Percentiles rank a stretch among this genome's conserved stretches.
phyloP scores from a whole-genome alignment of 2,113 vertebrate species.

The Willisornis vidua region DNA sequence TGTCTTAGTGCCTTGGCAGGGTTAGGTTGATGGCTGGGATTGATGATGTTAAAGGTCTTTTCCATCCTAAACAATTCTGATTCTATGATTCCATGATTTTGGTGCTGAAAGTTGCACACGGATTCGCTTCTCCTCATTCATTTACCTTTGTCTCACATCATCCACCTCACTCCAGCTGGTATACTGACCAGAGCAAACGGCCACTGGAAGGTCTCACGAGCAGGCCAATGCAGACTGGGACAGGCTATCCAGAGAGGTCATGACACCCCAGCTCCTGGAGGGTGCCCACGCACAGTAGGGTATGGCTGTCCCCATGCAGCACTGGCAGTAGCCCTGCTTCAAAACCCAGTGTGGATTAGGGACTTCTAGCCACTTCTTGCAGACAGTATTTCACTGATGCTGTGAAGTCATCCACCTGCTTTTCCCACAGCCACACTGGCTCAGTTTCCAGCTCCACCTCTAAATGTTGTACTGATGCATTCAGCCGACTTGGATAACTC shows the following conservation, averaged over 20 bases:
- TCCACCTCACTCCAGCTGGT: neutral
- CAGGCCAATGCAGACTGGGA: neutral
- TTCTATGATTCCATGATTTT: neutral
- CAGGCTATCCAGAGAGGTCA: neutral
- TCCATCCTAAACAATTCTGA: neutral
- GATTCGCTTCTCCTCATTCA: neutral
- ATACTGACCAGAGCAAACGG: accelerated
- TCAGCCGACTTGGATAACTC: neutral
- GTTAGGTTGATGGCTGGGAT: neutral
- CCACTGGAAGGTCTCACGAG: neutral
- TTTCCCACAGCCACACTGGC: neutral
- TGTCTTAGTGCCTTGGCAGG: neutral
- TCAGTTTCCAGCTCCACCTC: neutral
- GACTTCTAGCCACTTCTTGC: neutral
- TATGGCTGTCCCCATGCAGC: accelerated
- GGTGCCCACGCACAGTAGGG: neutral
- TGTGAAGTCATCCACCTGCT: neutral
- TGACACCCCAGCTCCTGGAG: neutral
- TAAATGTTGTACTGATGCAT: neutral
- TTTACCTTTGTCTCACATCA: neutral
- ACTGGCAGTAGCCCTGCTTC: neutral
- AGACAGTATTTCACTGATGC: neutral
- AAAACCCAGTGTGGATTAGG: accelerated
- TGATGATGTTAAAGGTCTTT: neutral
- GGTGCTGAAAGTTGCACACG: neutral